A percentile compares a stretch with the other conserved stretches of the same genome.
Evolutionary conservation across 2,888 invertebrate species (phyloP).

Genomic region (Invenusta paracnida): DNA sequence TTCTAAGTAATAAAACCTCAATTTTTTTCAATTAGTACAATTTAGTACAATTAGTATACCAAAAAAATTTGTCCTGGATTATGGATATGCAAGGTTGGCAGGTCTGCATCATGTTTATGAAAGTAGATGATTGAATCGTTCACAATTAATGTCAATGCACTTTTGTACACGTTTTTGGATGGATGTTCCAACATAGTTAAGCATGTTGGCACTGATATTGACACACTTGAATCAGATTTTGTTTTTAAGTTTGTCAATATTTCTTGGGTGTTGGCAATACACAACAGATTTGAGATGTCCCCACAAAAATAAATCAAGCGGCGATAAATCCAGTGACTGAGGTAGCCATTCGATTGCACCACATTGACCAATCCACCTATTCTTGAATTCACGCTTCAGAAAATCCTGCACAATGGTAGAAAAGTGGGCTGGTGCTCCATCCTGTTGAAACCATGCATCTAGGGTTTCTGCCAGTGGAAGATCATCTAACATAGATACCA

Average conservation of each 20-base stretch:
- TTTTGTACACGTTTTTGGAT: slow-evolving; percentile 32
- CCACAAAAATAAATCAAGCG: slow-evolving; percentile 10
- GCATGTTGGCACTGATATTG: slow-evolving; percentile 19
- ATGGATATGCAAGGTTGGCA: too few relatives aligned
- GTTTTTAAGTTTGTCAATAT: slow-evolving; percentile 28
- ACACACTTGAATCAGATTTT: neutral
- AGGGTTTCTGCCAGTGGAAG: slow-evolving; percentile 25
- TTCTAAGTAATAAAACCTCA: too few relatives aligned
- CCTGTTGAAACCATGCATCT: slow-evolving; percentile 18
- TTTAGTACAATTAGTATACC: too few relatives aligned
- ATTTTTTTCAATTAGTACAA: too few relatives aligned
- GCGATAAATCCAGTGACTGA: slow-evolving; percentile 9
- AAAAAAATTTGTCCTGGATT: too few relatives aligned
- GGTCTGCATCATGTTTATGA: slow-evolving; percentile 24
- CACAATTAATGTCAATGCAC: slow-evolving; percentile 31
- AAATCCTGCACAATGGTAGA: slow-evolving; percentile 24
- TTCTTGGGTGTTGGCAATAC: neutral
- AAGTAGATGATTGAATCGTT: slow-evolving; percentile 17
- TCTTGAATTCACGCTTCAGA: neutral
- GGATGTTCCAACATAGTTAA: slow-evolving; percentile 22
- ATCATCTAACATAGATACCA: slow-evolving; percentile 24
- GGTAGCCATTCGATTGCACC: slow-evolving; percentile 12
- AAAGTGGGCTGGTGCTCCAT: slow-evolving; percentile 14
- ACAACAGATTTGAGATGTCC: slow-evolving; percentile 31
- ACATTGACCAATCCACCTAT: slow-evolving; percentile 18